Evolutionary conservation across 2,113 vertebrate species (phyloP), one percentile per base, ranked within the genome.

Genomic region (Ceuthmochares aereus): DNA sequence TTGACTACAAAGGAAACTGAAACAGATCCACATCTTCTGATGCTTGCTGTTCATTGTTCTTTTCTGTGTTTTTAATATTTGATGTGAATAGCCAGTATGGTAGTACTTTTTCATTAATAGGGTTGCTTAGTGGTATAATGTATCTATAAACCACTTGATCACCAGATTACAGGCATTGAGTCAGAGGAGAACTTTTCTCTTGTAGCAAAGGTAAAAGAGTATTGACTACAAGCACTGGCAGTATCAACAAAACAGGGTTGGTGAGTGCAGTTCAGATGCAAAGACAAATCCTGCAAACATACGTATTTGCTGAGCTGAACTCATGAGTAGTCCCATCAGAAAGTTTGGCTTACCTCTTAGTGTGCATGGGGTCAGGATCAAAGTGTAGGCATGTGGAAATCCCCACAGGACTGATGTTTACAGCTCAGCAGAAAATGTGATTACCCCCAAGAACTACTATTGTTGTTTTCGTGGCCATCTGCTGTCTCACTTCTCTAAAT

Each of bases 381-480:
- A 63, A 16, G 2, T 19, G 54, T 93, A 25, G 59, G 60, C 0
- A 2, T 81, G 73, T 93, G 95, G 96, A 96, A 96, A 96, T 92
- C 94, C 88, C 93, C 88, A 78, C 36, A 90, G 9, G 4, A 47
- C 37, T 92, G 79, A 72, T 94, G 76, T 96, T 96, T 94, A 94
- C 76, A 93, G 56, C 79, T 90, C 79, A 96, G 83, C 95, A 94
- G 86, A 97, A 96, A 94, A 94, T 90, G 58, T 11, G 1, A 23
- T 87, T 87, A 84, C 93, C 73, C 93, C 73, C 90, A 90, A 94
- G 95, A 96, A 79, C 92, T 82, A 68, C 80, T 82, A 30, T 78
- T 60, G 89, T 92, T 95, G 85, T 93, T 97, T 94, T 94, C 88
- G 83, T 92, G 69, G 66, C 88, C 95, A 92, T 93, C 92, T 96